phyloP scores from a whole-genome alignment of 1,140 invertebrate genomes.

The Drosophila obscura region DNA sequence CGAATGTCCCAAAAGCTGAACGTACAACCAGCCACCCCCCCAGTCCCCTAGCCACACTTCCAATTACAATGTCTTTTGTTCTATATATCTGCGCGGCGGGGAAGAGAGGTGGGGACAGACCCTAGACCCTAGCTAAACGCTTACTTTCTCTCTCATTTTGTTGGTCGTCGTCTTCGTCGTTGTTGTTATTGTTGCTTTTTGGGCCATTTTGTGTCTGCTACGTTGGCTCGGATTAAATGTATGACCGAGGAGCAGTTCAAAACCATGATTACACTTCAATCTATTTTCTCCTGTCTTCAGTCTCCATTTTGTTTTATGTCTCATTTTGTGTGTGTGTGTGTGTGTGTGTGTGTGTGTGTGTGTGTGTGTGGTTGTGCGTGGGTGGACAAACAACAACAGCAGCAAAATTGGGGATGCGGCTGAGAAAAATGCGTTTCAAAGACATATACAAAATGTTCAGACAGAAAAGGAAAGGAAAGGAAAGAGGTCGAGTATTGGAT shows the following conservation, averaged over 20 bases:
- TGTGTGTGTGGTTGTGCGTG: conserved; percentile 10
- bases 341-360: conserved; percentile 5
- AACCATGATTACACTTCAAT: conserved; percentile 83
- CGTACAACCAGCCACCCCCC: conserved; percentile 15
- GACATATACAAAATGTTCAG: conserved; percentile 79
- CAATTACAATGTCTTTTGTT: conserved; percentile 81
- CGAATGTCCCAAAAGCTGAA: conserved; percentile 29
- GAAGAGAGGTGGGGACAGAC: background rate
- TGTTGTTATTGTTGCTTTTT: conserved; percentile 13
- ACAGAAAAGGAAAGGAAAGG: too few relatives aligned
- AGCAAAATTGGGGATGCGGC: conserved; percentile 54
- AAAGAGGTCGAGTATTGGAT: conserved; percentile 69
- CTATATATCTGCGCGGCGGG: conserved; percentile 43
- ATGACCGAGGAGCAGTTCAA: conserved; percentile 78
- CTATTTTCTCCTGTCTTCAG: conserved; percentile 66
- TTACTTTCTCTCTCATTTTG: conserved; percentile 73
- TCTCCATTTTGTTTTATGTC: conserved; percentile 80
- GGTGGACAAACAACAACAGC: conserved; percentile 26
- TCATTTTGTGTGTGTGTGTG: conserved; percentile 30
- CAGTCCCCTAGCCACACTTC: conserved; percentile 26
- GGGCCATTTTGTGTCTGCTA: conserved; percentile 75
- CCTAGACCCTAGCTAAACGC: conserved; percentile 43
- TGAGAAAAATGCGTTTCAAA: conserved; percentile 79
- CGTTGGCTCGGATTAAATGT: conserved; percentile 79
- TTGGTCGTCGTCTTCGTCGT: conserved; percentile 34